phyloP scores from a whole-genome alignment of 1,140 invertebrate species.

The Leguminivora glycinivorella region DNA sequence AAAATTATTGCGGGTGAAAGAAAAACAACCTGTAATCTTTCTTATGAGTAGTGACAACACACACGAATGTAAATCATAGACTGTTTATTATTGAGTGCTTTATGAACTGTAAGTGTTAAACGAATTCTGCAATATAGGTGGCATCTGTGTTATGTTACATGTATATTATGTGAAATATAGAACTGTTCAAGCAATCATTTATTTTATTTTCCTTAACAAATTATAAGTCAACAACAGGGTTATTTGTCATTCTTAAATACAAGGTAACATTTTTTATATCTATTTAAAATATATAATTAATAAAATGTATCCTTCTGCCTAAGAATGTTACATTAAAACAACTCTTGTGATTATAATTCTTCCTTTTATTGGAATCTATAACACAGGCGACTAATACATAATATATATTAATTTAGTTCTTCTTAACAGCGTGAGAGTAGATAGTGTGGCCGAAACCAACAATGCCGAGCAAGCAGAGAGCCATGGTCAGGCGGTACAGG shows the following conservation, averaged over 20 bases:
- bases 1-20: no score
- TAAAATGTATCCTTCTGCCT: neutral
- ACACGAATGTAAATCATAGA: constrained; percentile 25
- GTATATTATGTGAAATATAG: constrained; percentile 45
- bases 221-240: no score
- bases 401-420: constrained; percentile 47
- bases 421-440: constrained; percentile 62
- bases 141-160: constrained; percentile 26
- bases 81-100: constrained; percentile 22
- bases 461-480: constrained; percentile 54
- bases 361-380: constrained; percentile 38
- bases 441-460: constrained; percentile 57
- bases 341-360: constrained; percentile 30
- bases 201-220: neutral
- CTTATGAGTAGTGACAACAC: neutral
- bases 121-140: constrained; percentile 27
- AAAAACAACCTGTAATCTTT: neutral
- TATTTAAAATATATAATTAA: neutral
- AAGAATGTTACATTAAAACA: neutral
- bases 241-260: no score
- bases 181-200: constrained; percentile 33
- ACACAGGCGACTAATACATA: constrained; percentile 58
- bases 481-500: constrained; percentile 66
- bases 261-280: no score
- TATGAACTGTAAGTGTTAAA: constrained; percentile 35